Conservation (phyloP, 2,888 invertebrate genomes). For the Hydropsyche betteni region DNA sequence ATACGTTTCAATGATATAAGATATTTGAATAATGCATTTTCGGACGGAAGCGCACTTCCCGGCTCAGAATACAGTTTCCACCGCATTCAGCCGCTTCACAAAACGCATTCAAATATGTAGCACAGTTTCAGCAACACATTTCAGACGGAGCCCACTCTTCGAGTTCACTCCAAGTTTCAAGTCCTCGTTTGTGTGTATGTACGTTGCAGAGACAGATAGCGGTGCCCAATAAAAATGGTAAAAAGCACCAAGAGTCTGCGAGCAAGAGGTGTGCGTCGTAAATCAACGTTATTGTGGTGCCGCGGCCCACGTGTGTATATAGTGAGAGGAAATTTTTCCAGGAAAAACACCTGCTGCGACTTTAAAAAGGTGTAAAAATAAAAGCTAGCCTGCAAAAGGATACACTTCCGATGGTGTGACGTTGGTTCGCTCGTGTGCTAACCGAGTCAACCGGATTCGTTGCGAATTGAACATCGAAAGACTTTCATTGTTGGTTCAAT, state of each 20-base stretch:
- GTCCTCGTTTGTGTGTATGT: neutral
- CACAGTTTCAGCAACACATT: conserved; percentile 30
- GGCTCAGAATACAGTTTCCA: conserved; percentile 3
- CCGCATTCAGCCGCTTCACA: conserved; percentile 7
- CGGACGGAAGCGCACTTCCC: neutral
- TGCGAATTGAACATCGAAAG: neutral
- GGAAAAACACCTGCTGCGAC: conserved; percentile 19
- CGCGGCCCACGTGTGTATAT: neutral
- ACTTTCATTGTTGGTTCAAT: neutral
- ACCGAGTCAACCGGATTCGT: neutral
- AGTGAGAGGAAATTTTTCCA: conserved; percentile 1
- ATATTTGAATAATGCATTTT: conserved; percentile 26
- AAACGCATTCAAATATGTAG: conserved; percentile 32
- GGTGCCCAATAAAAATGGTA: neutral
- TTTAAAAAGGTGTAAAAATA: conserved; percentile 16
- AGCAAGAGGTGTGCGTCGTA: conserved; percentile 15
- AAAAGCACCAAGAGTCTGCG: neutral
- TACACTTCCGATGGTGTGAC: neutral
- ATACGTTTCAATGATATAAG: neutral
- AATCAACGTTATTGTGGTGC: conserved; percentile 16
- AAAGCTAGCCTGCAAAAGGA: neutral
- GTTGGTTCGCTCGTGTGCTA: neutral
- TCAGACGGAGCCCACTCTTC: conserved; percentile 10
- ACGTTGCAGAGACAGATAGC: neutral
- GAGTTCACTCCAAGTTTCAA: neutral